Percentiles rank a stretch among this genome's conserved stretches.
These are phyloP conservation scores for Penaeus indicus DNA, from an alignment of 1,140 invertebrate genomes.

Conservation along the genomic window DNA sequence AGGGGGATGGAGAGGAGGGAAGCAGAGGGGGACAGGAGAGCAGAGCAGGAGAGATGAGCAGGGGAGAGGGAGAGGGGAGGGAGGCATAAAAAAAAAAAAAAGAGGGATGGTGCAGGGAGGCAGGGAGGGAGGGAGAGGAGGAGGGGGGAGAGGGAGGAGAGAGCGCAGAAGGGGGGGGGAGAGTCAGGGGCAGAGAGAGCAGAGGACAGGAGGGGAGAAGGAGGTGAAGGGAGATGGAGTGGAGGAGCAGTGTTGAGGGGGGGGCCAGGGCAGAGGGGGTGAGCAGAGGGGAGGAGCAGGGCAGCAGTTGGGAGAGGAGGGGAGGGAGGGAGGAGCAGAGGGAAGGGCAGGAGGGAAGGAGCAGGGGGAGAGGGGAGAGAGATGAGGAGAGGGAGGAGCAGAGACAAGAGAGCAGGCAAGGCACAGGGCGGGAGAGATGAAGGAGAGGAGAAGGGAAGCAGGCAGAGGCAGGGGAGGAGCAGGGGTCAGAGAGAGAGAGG, in stretches of 20 bases:
- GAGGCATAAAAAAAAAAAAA: not conserved
- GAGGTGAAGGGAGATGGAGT: not conserved
- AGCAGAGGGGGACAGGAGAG: not conserved
- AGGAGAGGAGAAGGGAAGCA: not conserved
- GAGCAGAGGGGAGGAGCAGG: not conserved
- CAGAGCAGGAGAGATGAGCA: not conserved
- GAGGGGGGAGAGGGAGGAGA: not conserved
- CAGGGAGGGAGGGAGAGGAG: not conserved
- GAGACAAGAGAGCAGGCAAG: not conserved
- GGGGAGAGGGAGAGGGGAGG: not conserved
- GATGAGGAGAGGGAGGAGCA: not conserved
- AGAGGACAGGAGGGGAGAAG: not conserved
- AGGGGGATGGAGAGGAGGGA: not conserved
- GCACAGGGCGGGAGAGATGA: not conserved
- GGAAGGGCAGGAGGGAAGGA: not conserved
- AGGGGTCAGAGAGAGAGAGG: not conserved
- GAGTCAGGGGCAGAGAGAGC: not conserved
- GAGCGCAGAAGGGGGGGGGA: not conserved
- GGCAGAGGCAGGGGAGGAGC: not conserved
- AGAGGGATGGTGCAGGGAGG: not conserved
- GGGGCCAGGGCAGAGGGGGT: too few relatives aligned
- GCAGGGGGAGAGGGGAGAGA: not conserved
- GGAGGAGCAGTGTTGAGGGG: too few relatives aligned
- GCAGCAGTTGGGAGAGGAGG: not conserved
- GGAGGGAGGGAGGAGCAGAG: not conserved